Evolutionary conservation across 2,797 vertebrate species (phyloP).

Genomic region (Heliangelus exortis): DNA sequence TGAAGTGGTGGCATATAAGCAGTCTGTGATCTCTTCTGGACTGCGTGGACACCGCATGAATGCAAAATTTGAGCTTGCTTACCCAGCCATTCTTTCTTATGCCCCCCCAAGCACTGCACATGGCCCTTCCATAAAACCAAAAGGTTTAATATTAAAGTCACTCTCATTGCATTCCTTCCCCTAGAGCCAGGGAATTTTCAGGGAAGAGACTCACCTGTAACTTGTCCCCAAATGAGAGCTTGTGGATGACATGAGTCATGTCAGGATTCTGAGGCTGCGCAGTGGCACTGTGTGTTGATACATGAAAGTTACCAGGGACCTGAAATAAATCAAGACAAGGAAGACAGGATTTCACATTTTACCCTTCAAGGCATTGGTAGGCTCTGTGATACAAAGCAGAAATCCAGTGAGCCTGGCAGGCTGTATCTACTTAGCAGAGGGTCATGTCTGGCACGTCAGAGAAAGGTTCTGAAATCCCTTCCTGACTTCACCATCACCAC

Average conservation of each 20-base stretch:
- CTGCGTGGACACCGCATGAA: neutral
- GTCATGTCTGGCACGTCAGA: neutral
- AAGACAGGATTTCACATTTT: conserved; percentile 54
- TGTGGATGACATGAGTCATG: conserved; percentile 97
- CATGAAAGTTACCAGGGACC: conserved; percentile 98
- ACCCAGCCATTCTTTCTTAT: neutral
- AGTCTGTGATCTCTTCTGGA: neutral
- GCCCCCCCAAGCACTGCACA: neutral
- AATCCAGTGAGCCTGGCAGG: neutral
- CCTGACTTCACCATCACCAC: neutral
- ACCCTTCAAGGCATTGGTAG: conserved; percentile 21
- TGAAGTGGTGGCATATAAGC: neutral
- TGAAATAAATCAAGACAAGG: conserved; percentile 72
- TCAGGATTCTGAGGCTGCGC: conserved; percentile 96
- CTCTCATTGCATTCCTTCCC: neutral
- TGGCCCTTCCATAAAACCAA: neutral
- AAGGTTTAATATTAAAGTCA: neutral
- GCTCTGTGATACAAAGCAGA: neutral
- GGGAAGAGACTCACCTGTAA: conserved; percentile 84
- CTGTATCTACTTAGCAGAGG: neutral
- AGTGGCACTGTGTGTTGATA: conserved; percentile 97
- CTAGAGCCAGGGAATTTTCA: conserved; percentile 3
- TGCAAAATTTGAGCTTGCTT: neutral
- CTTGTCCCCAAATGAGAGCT: conserved; percentile 94
- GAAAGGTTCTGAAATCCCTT: neutral